Conservation (phyloP, 2,888 invertebrate species). For the Orthonychiurus folsomi region DNA sequence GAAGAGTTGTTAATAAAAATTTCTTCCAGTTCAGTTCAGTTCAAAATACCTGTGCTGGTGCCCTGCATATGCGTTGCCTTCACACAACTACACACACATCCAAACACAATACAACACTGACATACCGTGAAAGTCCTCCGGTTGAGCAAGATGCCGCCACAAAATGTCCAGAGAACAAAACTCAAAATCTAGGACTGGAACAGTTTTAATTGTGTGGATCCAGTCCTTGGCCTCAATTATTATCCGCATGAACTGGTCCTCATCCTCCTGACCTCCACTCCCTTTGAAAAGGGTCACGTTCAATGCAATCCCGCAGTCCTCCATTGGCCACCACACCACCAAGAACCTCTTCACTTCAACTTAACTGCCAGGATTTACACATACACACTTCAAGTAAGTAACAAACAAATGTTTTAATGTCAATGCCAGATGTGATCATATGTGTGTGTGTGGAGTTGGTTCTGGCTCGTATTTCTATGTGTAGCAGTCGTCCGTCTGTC, state of each 20-base stretch:
- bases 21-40: too few relatives aligned
- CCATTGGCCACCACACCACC: background rate
- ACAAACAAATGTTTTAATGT: too few relatives aligned
- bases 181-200: slow-evolving; percentile 28
- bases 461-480: too few relatives aligned
- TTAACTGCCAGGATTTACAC: background rate
- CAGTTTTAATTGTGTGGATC: slow-evolving; percentile 12
- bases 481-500: too few relatives aligned
- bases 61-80: background rate
- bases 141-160: slow-evolving; percentile 22
- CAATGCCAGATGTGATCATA: too few relatives aligned
- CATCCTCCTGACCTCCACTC: slow-evolving; percentile 1
- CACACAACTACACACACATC: background rate
- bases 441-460: background rate
- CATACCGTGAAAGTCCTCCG: slow-evolving; percentile 24
- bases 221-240: background rate
- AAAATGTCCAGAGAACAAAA: slow-evolving; percentile 24
- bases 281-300: slow-evolving; percentile 7
- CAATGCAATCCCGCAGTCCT: background rate
- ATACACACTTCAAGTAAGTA: too few relatives aligned
- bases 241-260: slow-evolving; percentile 24
- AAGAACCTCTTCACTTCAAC: too few relatives aligned
- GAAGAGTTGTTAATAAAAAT: too few relatives aligned
- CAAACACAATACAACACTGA: background rate
- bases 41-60: too few relatives aligned